These are phyloP conservation scores for Ondatra zibethicus DNA, from an alignment of 2,113 vertebrate genomes.

Conservation along the genomic window DNA sequence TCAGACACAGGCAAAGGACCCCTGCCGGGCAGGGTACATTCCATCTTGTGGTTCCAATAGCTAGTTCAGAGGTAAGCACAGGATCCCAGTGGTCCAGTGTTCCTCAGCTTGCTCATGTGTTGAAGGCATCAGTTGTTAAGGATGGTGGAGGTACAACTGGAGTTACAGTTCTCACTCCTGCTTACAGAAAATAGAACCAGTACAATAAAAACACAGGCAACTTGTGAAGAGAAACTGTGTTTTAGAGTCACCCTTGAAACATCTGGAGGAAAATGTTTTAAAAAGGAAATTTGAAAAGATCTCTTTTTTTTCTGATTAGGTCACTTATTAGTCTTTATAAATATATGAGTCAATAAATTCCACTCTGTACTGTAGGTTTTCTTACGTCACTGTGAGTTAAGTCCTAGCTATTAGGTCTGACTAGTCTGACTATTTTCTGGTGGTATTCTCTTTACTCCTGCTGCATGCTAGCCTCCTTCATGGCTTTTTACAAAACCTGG, in stretches of 20 bases:
- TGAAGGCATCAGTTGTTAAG: background rate
- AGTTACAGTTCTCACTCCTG: background rate
- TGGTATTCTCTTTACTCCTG: background rate
- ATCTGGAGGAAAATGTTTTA: background rate
- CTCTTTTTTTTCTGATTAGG: background rate
- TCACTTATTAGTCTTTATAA: conserved; percentile 44
- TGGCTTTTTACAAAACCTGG: background rate
- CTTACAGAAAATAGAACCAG: conserved; percentile 35
- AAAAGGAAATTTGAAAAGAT: background rate
- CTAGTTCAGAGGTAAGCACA: background rate
- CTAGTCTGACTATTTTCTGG: background rate
- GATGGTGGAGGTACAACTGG: background rate
- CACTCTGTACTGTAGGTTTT: conserved; percentile 5
- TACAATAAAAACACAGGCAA: background rate
- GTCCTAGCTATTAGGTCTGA: background rate
- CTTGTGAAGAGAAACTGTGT: background rate
- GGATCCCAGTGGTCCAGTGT: background rate
- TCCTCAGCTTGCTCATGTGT: background rate
- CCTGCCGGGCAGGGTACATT: background rate
- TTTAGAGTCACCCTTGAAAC: background rate
- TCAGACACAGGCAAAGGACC: background rate
- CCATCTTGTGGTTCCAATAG: background rate
- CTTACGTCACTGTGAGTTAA: conserved; percentile 24
- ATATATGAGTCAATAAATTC: background rate
- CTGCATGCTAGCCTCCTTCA: background rate